phyloP scores from a whole-genome alignment of 2,888 invertebrate genomes.

The Cantharis lateralis region DNA sequence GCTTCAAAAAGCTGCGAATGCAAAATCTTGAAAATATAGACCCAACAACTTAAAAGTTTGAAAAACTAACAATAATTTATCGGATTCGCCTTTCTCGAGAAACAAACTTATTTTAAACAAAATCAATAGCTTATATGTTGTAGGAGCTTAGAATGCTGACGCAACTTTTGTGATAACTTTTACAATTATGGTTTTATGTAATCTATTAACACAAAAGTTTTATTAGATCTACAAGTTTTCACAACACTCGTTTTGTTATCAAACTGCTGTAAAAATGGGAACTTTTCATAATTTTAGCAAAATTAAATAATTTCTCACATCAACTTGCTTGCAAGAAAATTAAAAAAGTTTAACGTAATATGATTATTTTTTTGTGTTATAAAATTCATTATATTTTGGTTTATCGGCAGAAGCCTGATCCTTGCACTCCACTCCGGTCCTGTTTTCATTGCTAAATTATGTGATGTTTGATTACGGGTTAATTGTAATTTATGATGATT shows the following conservation, averaged over 20 bases:
- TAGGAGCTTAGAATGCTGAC: neutral
- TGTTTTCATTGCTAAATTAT: neutral
- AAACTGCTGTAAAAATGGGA: neutral
- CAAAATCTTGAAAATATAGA: neutral
- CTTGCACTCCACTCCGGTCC: neutral
- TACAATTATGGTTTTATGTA: neutral
- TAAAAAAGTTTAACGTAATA: neutral
- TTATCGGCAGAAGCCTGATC: too few species aligned
- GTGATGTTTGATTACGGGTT: neutral
- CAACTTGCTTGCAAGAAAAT: neutral
- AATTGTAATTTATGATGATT: neutral
- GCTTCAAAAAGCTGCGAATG: conserved; percentile 13
- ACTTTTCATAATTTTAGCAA: neutral
- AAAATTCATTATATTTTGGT: too few species aligned
- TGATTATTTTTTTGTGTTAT: too few species aligned
- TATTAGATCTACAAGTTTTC: neutral
- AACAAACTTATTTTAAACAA: neutral
- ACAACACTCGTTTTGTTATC: neutral
- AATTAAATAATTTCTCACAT: neutral
- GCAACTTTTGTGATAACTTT: neutral
- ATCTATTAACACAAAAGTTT: neutral
- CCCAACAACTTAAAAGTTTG: neutral
- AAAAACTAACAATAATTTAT: neutral
- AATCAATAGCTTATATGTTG: neutral
- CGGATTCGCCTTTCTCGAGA: neutral